Evolutionary conservation across 2,113 vertebrate genomes (phyloP).

Genomic region (Sphyrna mokarran): DNA sequence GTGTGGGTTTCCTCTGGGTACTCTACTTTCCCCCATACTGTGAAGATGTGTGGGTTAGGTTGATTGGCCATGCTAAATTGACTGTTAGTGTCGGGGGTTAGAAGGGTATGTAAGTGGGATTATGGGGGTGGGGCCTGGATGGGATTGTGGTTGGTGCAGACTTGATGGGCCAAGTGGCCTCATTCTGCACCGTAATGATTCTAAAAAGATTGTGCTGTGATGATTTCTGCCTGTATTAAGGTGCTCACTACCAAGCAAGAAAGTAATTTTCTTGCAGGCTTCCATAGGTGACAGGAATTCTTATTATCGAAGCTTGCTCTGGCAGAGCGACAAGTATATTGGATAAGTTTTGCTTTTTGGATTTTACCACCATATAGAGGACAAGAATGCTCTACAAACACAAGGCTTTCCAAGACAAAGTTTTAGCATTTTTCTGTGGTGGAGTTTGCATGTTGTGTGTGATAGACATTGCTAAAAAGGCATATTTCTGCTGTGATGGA

Average conservation of each 20-base stretch:
- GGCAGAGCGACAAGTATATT: not conserved
- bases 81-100: too few species aligned
- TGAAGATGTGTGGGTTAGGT: too few species aligned
- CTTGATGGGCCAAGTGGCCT: too few species aligned
- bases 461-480: not conserved
- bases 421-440: not conserved
- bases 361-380: not conserved
- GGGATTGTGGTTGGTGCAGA: too few species aligned
- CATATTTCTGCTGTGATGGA: not conserved
- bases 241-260: not conserved
- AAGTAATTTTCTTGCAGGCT: not conserved
- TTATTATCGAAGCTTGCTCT: not conserved
- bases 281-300: not conserved
- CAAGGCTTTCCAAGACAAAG: not conserved
- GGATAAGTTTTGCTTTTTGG: too few species aligned
- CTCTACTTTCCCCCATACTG: too few species aligned
- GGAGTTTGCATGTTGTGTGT: not conserved
- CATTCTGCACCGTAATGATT: too few species aligned
- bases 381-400: not conserved
- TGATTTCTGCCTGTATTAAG: not conserved
- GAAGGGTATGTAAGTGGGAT: too few species aligned
- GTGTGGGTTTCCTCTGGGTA: too few species aligned
- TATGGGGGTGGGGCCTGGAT: too few species aligned
- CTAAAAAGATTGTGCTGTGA: not conserved
- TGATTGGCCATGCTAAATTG: too few species aligned